A percentile compares a stretch with the other conserved stretches of the same genome.
These are phyloP conservation scores for Allygus modestus DNA, from an alignment of 2,888 invertebrate species.

Conservation along the genomic window DNA sequence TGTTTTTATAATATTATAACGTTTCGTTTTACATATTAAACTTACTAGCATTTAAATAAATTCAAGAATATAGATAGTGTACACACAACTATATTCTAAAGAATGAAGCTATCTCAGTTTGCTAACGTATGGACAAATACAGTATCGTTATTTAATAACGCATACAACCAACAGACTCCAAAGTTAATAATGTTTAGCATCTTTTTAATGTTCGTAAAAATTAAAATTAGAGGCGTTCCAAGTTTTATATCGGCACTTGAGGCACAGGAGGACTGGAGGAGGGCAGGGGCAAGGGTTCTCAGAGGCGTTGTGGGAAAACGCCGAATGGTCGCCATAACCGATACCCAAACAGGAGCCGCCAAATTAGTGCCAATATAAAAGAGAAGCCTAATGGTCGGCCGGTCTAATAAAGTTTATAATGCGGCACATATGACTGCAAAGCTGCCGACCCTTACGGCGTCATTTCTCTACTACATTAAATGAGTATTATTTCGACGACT, in stretches of 20 bases:
- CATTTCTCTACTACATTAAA: constrained; percentile 47
- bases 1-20: no score
- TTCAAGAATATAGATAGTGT: no score
- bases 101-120: no score
- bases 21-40: no score
- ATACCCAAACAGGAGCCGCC: constrained; percentile 51
- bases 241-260: neutral
- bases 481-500: constrained; percentile 55
- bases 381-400: constrained; percentile 34
- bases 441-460: constrained; percentile 34
- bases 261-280: neutral
- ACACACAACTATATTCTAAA: no score
- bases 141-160: no score
- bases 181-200: no score
- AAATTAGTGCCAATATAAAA: constrained; percentile 59
- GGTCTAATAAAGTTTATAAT: constrained; percentile 53
- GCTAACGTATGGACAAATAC: no score
- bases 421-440: constrained; percentile 34
- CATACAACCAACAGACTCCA: no score
- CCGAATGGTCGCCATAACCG: constrained; percentile 34
- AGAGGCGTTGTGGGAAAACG: constrained; percentile 21
- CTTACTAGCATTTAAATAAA: no score
- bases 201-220: no score
- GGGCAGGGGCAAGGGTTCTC: neutral
- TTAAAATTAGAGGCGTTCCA: no score